A percentile compares a stretch with the other conserved stretches of the same genome.
Conservation (phyloP, 2,113 vertebrate genomes). For the Phalacrocorax carbo region DNA sequence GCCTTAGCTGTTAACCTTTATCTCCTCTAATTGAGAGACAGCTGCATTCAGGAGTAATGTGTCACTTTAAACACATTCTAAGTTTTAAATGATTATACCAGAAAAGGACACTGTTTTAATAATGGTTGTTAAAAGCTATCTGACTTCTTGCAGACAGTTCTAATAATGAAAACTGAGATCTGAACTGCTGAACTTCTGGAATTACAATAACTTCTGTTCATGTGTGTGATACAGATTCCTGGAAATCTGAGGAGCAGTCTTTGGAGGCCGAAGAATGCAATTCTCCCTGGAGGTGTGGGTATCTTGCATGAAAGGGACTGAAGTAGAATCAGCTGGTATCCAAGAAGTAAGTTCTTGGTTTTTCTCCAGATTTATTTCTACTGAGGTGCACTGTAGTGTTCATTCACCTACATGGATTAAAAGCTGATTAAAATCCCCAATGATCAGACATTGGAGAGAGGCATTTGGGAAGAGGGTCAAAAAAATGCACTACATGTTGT, state of each 20-base stretch:
- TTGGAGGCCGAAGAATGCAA: fast-evolving
- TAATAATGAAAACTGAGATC: neutral
- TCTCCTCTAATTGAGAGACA: neutral
- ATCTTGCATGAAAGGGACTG: neutral
- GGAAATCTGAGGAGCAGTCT: constrained; percentile 9
- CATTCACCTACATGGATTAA: neutral
- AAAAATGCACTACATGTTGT: neutral
- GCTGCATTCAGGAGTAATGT: neutral
- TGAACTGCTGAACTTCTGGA: constrained; percentile 1
- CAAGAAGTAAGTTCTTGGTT: constrained; percentile 4
- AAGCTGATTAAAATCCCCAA: neutral
- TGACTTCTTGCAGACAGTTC: neutral
- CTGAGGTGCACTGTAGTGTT: neutral
- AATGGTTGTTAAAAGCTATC: neutral
- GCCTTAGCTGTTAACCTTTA: neutral
- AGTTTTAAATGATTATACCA: neutral
- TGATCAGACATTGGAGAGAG: neutral
- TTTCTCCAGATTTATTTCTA: neutral
- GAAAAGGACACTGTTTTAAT: neutral
- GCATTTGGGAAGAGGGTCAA: neutral
- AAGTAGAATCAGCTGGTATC: neutral
- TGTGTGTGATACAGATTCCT: constrained; percentile 9
- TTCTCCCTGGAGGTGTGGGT: neutral
- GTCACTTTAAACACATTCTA: neutral
- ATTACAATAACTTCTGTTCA: constrained; percentile 31